Conservation (phyloP, 2,888 invertebrate genomes). For the Platycnemis pennipes region DNA sequence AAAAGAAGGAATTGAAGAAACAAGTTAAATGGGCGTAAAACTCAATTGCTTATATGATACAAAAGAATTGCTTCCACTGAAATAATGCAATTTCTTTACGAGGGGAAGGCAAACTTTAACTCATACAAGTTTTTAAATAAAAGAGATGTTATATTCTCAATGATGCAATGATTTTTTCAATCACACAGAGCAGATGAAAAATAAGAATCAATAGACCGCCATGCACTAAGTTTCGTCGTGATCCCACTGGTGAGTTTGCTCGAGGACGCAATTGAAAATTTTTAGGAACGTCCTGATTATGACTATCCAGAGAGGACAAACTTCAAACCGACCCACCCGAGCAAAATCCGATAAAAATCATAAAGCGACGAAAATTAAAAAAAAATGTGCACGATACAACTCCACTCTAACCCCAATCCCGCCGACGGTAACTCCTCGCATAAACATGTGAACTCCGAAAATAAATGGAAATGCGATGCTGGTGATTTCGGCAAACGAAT, state of each 20-base stretch:
- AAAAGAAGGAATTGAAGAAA: no score
- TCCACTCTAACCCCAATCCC: background rate
- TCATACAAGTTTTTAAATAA: no score
- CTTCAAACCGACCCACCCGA: background rate
- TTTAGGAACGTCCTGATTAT: background rate
- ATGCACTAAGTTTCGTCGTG: background rate
- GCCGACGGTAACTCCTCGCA: background rate
- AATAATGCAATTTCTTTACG: no score
- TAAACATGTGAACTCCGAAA: background rate
- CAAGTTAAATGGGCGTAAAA: no score
- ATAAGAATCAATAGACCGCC: background rate
- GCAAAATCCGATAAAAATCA: background rate
- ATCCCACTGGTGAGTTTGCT: background rate
- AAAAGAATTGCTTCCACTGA: no score
- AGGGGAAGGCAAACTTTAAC: no score
- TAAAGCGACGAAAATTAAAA: background rate
- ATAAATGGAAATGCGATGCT: background rate
- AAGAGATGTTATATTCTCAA: no score
- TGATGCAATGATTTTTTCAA: no score
- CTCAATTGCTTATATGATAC: no score
- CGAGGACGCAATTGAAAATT: background rate
- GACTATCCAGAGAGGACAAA: background rate
- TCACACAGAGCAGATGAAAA: background rate
- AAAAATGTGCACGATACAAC: background rate
- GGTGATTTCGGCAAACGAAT: slow-evolving; percentile 27